Percentiles rank a stretch among this genome's conserved stretches.
Evolutionary conservation across 2,797 vertebrate species (phyloP).

Genomic region (Psittacula echo): DNA sequence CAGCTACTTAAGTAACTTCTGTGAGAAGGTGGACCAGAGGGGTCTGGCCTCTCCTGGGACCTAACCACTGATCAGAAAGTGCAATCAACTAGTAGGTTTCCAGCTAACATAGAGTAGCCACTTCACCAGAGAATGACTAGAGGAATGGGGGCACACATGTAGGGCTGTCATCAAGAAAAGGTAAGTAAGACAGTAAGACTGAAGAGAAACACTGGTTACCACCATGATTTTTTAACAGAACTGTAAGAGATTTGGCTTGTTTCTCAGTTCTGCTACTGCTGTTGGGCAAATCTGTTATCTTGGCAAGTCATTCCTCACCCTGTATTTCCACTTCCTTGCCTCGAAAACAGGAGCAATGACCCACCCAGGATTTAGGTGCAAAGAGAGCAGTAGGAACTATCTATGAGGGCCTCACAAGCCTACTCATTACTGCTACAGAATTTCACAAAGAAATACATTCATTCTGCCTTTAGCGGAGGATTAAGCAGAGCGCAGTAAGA

Average conservation of each 20-base stretch:
- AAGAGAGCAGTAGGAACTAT: neutral
- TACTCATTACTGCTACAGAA: neutral
- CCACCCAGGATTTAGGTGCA: neutral
- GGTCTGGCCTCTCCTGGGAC: neutral
- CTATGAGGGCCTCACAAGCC: neutral
- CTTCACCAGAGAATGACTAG: neutral
- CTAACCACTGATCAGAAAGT: neutral
- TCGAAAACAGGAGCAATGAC: neutral
- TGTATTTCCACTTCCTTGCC: neutral
- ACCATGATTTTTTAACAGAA: neutral
- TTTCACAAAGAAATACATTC: neutral
- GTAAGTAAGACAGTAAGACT: fast-evolving
- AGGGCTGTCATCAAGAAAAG: neutral
- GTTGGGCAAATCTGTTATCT: neutral
- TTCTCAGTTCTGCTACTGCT: neutral
- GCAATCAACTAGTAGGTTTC: neutral
- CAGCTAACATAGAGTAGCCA: fast-evolving
- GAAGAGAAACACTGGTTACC: neutral
- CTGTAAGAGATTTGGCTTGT: neutral
- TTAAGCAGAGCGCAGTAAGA: neutral
- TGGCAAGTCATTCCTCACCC: neutral
- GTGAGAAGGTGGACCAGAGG: neutral
- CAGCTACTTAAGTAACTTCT: neutral
- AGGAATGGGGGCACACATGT: neutral
- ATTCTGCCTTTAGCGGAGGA: neutral